Base-by-base conservation (phyloP, 1,140 invertebrate genomes). In the Musca vetustissima region DNA sequence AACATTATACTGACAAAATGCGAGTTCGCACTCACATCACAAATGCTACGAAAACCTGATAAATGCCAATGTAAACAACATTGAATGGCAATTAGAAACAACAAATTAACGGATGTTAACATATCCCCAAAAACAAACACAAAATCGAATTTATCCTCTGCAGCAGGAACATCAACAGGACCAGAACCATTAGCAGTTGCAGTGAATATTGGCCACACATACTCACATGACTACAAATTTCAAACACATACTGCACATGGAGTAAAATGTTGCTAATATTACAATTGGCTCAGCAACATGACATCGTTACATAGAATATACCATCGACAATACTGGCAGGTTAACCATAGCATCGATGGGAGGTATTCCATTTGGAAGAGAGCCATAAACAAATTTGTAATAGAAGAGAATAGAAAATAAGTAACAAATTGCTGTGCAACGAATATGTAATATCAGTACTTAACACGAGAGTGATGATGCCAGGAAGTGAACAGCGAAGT, bases 81-180 rank as follows among this genome's bases (percentile, higher is more conserved):
- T 61, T 36, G 57, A 43, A 28, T 61, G 28, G 57, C 57, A 61
- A 61, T 61, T 61, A 61, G 28, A 61, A 61, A 61, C 57, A 61
- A 61, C 57, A 61, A 61, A 61, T 61, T 61, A 61, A 61, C 57
- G 57, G 28, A 43, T 61, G 57, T 61, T 61, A 61, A 61, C 28
- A 61, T n/a, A 61, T 61, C 15, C 57, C 28, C 21, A 15, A 57
- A 57, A 28, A 43, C 36, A 57, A 61, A 43, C 15, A 43, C 17
- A 43, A 61, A 36, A 61, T 43, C 8, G 28, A 17, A 43, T 43
- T 43, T 43, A 43, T 61, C 24, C 55, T 32, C 32, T n/a, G n/a
- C n/a, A n/a, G 4, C 3, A 61, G 19, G 11, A 8, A 14, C 22
- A 17, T 28, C 22, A 25, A 9, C 24, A 22, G 53, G 25, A 13